Evolutionary conservation across 2,888 invertebrate species (phyloP), one percentile per base, ranked within the genome.

Genomic region (Drosophila borborema): DNA sequence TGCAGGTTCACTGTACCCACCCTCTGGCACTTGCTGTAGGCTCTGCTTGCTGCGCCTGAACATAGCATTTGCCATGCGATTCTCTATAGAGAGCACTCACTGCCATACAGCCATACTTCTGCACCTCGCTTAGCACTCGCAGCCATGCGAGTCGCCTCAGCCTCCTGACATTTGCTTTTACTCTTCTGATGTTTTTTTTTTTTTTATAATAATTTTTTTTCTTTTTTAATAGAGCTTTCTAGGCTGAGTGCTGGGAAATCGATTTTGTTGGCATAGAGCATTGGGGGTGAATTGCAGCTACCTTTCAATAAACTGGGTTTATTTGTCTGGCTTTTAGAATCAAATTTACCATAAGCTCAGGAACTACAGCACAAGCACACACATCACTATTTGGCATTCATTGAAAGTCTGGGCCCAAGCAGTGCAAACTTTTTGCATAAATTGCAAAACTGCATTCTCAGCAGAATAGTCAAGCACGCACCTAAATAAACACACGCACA

Each of bases 11-110:
- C n/a, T 59, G 63, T 34, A 43, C 40, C 64, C 49, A 45, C 23
- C 43, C 43, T 54, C 46, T 34, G 18, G 28, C 59, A 61, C 41
- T 31, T 23, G 59, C 64, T 66, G 38, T 56, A 59, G 60, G 34
- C 61, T 41, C 56, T 49, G 58, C 18, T 54, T 23, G 62, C 60
- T 62, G 43, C 59, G 67, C 72, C 65, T 67, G 62, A 9, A 28
- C 65, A 69, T 73, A 66, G 64, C 72, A 87, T 69, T 69, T 80
- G 81, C 80, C 83, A 81, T 74, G 78, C 78, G 81, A 86, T 72
- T 83, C 64, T 62, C 61, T 46, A 40, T 55, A 53, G 45, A 45
- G 48, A 53, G 40, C 81, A 66, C 48, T 58, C 54, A 43, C 48
- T 58, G 60, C 59, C 18, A 48, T 55, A 43, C 48, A 54, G 60